Evolutionary conservation across 2,113 vertebrate species (phyloP), one percentile per base, ranked within the genome.

Genomic region (Pedetes capensis): DNA sequence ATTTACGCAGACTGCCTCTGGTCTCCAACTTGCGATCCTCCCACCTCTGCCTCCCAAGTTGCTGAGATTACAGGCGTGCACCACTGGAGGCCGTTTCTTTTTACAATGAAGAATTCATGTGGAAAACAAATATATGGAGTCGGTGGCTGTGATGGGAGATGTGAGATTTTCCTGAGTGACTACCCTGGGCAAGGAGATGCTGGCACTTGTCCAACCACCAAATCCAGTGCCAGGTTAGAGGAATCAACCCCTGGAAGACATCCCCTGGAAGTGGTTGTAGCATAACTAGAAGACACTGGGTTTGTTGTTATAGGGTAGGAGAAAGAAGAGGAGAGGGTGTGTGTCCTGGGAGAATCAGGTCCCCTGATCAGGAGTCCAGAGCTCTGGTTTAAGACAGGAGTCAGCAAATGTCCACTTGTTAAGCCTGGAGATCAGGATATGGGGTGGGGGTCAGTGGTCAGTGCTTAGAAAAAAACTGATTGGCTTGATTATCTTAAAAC

Each of bases 141-240:
- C n/a, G n/a, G 1, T 2, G 42, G 71, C 23, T 22, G 61, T 6
- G 10, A 3, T 5, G 0, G 3, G 3, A 23, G n/a, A n/a, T 2
- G 16, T 10, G 9, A 4, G 22, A 2, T n/a, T 9, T 25, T 8
- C 27, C 25, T 17, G 25, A 16, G 8, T 7, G 2, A 9, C 17
- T 5, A 5, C 22, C 34, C 7, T 3, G 39, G 32, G 7, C 8
- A 0, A 34, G 10, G 29, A n/a, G 3, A 37, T 55, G 14, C 37
- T 3, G 25, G 44, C 20, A 12, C 37, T 37, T 0, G 0, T 11
- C 22, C n/a, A 29, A 6, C 11, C 1, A 29, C n/a, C 44, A 25
- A 25, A 23, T 16, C 20, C 37, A 17, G 42, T 12, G 20, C 27
- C 22, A 2, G 25, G 34, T 1, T 1, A 23, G 55, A 44, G 16